A percentile compares a stretch with the other conserved stretches of the same genome.
phyloP scores from a whole-genome alignment of 2,888 invertebrate genomes.

The Orthosia incerta region DNA sequence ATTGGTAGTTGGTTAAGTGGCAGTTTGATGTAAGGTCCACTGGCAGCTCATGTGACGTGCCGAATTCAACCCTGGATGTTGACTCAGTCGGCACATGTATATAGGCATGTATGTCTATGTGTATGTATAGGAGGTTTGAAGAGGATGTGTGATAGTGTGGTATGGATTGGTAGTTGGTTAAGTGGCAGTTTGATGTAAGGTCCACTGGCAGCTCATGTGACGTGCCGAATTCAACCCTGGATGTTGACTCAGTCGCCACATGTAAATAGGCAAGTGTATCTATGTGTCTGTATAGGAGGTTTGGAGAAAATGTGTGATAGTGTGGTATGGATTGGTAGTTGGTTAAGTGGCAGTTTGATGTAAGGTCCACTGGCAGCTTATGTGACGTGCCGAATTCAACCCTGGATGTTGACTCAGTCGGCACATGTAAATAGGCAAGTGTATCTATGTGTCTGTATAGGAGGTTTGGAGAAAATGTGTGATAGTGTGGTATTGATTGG shows the following conservation, averaged over 20 bases:
- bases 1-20: too few species aligned
- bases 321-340: too few species aligned
- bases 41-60: conserved; percentile 73
- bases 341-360: too few species aligned
- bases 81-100: conserved; percentile 35
- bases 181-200: not conserved
- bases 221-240: too few species aligned
- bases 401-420: conserved; percentile 53
- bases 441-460: not conserved
- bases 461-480: not conserved
- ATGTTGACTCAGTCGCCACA: too few species aligned
- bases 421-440: conserved; percentile 28
- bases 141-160: too few species aligned
- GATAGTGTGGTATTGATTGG: conserved; percentile 1
- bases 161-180: not conserved
- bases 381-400: conserved; percentile 74
- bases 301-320: too few species aligned
- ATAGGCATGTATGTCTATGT: conserved; percentile 7
- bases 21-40: conserved; percentile 71
- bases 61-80: conserved; percentile 73
- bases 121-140: not conserved
- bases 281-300: too few species aligned
- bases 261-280: too few species aligned
- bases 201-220: too few species aligned
- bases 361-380: conserved; percentile 83